Base-by-base conservation (phyloP, 2,888 invertebrate species). In the Drosophila phalerata region DNA sequence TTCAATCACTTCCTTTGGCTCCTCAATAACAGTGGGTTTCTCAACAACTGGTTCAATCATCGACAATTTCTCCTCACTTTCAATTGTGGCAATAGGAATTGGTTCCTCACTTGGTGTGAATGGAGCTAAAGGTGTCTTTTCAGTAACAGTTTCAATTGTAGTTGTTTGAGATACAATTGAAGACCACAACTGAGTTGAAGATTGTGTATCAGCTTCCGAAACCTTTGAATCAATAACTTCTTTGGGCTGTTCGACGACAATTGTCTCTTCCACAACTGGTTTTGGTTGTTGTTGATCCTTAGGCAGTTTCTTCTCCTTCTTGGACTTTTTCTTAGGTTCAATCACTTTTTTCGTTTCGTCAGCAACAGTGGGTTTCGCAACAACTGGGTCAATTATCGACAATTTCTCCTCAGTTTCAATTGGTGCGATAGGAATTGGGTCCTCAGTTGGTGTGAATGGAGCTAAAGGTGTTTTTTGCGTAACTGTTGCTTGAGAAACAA, bases 31-130 rank as follows among this genome's bases (percentile, higher is more conserved):
- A 22, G 22, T 3, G 22, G 22, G 22, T 22, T 22, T 22, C 5
- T 19, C 42, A 19, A 42, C 11, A 42, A 19, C 19, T 42, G 42
- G 42, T 42, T 42, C 42, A 42, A 19, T 19, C 11, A 19, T 42
- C 5, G 11, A 13, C 17, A 40, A 8, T 15, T 8, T 17, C 11
- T 42, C 40, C 40, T 19, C 42, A 47, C 9, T 17, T 25, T 30
- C 40, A 15, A 15, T 32, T 61, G 40, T n/a, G 40, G 73, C 48
- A 40, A 42, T 37, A 0, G 10, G 9, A 28, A 8, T 38, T 15
- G 38, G 17, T 4, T 42, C 42, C 10, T 42, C 42, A 42, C 2
- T 42, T 42, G 42, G 42, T 42, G 19, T 10, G 11, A 42, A 42
- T 11, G 42, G 42, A 42, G 42, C 42, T 42, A 42, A 42, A 11